Conservation (phyloP, 2,888 invertebrate genomes). For the Drosophila meridionalis region DNA sequence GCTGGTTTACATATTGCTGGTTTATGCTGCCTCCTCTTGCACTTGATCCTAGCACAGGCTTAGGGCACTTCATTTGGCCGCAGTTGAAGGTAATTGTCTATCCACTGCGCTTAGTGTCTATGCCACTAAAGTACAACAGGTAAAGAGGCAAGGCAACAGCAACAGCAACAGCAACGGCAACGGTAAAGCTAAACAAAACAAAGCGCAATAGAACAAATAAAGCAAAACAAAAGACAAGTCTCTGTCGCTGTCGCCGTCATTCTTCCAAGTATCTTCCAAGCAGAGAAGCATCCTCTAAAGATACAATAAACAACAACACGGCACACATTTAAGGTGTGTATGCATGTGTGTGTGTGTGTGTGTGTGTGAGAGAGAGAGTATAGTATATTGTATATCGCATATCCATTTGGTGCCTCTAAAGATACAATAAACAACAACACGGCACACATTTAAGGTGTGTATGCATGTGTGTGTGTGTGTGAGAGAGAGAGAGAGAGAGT, state of each 20-base stretch:
- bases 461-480: constrained; percentile 1
- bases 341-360: constrained; percentile 3
- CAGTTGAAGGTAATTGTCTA: constrained; percentile 1
- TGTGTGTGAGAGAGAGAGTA: constrained; percentile 12
- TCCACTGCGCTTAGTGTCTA: constrained; percentile 3
- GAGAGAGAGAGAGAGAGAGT: constrained; percentile 8
- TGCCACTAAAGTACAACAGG: constrained; percentile 17
- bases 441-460: constrained; percentile 33
- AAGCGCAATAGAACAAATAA: constrained; percentile 44
- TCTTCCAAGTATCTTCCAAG: constrained; percentile 20
- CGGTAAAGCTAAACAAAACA: constrained; percentile 43
- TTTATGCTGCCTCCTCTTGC: constrained; percentile 3
- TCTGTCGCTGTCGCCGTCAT: constrained; percentile 8
- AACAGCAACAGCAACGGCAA: constrained; percentile 21
- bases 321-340: constrained; percentile 33
- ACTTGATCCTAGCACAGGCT: neutral
- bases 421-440: constrained; percentile 53
- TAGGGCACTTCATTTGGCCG: constrained; percentile 1
- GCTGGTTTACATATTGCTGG: neutral
- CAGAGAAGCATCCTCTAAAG: constrained; percentile 55
- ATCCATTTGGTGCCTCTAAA: constrained; percentile 35
- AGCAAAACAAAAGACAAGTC: constrained; percentile 52
- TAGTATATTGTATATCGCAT: no score
- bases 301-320: constrained; percentile 51
- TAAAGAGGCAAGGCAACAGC: constrained; percentile 7